Conservation (phyloP, 2,113 vertebrate species). For the Pollimyrus isidori region DNA sequence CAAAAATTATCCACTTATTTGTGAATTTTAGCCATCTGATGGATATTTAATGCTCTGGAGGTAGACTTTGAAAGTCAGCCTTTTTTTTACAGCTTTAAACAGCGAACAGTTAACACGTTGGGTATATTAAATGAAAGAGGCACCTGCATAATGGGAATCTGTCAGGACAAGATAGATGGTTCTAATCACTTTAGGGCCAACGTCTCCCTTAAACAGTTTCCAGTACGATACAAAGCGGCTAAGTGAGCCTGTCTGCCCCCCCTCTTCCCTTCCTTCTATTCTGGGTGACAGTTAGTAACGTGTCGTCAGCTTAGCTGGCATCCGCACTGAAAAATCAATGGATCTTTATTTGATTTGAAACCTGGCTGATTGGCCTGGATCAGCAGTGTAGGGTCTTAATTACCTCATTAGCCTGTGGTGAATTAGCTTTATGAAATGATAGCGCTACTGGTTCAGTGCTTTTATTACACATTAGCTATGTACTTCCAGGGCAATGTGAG, state of each 20-base stretch:
- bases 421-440: constrained; percentile 32
- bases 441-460: not conserved
- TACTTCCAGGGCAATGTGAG: not conserved
- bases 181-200: constrained; percentile 47
- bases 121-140: constrained; percentile 61
- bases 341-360: constrained; percentile 37
- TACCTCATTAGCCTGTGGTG: constrained; percentile 36
- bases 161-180: constrained; percentile 62
- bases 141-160: constrained; percentile 53
- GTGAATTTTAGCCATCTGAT: constrained; percentile 48
- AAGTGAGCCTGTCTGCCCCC: constrained; percentile 32
- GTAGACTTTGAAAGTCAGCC: constrained; percentile 50
- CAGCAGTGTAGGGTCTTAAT: constrained; percentile 32
- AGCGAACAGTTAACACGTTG: constrained; percentile 60
- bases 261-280: constrained; percentile 30
- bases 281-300: constrained; percentile 33
- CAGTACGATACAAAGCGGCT: constrained; percentile 30
- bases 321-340: constrained; percentile 31
- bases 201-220: constrained; percentile 25
- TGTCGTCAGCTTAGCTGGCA: constrained; percentile 42
- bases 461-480: not conserved
- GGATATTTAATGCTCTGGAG: constrained; percentile 42
- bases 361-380: constrained; percentile 29
- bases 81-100: constrained; percentile 39
- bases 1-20: constrained; percentile 55